Evolutionary conservation across 2,797 vertebrate species (phyloP).

Genomic region (Microtus agrestis): DNA sequence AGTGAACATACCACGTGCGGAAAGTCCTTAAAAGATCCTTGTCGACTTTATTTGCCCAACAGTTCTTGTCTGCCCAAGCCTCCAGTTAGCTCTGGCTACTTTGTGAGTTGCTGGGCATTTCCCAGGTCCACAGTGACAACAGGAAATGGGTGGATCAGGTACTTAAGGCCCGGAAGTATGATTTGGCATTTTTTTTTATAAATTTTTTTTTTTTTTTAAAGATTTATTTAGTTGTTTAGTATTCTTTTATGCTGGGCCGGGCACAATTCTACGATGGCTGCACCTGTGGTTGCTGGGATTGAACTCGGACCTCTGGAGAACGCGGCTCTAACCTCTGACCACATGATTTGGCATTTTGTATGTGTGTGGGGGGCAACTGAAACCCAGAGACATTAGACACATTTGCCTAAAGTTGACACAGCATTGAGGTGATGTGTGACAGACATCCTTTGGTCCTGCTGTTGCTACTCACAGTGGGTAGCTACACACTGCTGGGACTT

Average conservation of each 20-base stretch:
- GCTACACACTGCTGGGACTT: not conserved
- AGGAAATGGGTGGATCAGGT: not conserved
- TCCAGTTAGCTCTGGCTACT: not conserved
- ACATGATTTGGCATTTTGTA: slow-evolving; percentile 6
- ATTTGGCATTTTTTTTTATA: slow-evolving; percentile 37
- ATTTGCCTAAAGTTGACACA: not conserved
- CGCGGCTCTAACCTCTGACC: no score
- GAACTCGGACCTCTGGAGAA: no score
- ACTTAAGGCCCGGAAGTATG: not conserved
- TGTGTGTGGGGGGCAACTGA: not conserved
- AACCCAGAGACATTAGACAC: not conserved
- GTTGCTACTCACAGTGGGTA: not conserved
- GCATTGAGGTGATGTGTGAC: not conserved
- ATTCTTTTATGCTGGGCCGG: no score
- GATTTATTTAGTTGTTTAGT: no score
- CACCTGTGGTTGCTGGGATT: no score
- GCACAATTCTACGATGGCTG: no score
- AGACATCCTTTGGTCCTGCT: not conserved
- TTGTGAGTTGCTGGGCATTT: not conserved
- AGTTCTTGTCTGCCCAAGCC: not conserved
- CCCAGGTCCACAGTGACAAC: not conserved
- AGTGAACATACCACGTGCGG: not conserved
- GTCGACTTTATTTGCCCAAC: not conserved
- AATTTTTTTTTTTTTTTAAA: no score
- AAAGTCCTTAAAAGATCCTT: not conserved